Percentiles rank a stretch among this genome's conserved stretches.
These are phyloP conservation scores for Ypsolopha scabrella DNA, from an alignment of 2,888 invertebrate species.

Conservation along the genomic window DNA sequence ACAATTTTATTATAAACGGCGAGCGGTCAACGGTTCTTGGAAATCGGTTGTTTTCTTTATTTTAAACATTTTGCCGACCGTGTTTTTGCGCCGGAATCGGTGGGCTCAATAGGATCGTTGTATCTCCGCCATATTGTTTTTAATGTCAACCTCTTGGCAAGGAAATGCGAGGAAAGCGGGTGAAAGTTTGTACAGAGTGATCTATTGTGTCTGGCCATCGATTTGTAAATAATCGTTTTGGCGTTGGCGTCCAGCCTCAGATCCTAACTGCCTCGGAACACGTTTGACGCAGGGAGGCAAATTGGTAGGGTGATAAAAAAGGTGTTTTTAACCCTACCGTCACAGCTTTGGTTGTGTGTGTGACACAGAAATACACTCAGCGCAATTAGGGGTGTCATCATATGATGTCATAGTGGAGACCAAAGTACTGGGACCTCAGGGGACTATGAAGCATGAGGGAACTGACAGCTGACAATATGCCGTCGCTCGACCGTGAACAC, in stretches of 20 bases:
- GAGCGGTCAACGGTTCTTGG: slow-evolving; percentile 59
- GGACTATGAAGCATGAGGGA: no score
- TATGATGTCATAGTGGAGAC: no score
- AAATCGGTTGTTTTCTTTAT: slow-evolving; percentile 53
- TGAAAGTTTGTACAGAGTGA: slow-evolving; percentile 31
- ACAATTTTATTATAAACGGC: slow-evolving; percentile 65
- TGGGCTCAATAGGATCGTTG: slow-evolving; percentile 42
- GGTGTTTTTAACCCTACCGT: not conserved
- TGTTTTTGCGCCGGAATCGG: slow-evolving; percentile 50
- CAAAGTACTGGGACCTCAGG: no score
- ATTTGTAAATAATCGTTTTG: slow-evolving; percentile 8
- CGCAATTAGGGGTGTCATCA: slow-evolving; percentile 38
- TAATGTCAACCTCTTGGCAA: slow-evolving; percentile 33
- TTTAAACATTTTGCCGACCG: slow-evolving; percentile 53
- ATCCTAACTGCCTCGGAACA: not conserved
- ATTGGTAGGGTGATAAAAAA: not conserved
- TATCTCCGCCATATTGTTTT: slow-evolving; percentile 55
- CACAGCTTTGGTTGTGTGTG: slow-evolving; percentile 14
- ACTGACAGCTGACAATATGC: slow-evolving; percentile 24
- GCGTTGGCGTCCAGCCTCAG: slow-evolving; percentile 4
- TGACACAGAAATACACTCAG: slow-evolving; percentile 50
- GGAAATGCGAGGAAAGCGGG: slow-evolving; percentile 35
- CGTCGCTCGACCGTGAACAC: slow-evolving; percentile 26
- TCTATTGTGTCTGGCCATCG: slow-evolving; percentile 19
- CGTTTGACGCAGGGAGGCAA: not conserved